Conservation (phyloP, 2,113 vertebrate species). For the Vidua macroura region DNA sequence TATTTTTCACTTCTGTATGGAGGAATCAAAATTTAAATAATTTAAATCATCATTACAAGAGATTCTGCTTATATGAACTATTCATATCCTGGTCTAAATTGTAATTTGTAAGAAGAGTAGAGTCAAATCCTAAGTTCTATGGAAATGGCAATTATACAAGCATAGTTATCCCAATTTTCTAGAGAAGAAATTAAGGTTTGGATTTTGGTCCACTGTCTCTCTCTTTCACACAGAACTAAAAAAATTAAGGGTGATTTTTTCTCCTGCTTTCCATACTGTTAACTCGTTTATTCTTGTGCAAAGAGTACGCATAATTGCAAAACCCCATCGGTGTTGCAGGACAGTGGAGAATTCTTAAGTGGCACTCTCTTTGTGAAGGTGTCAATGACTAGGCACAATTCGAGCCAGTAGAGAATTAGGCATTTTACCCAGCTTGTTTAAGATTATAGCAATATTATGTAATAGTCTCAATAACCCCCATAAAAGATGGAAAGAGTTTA, state of each 20-base stretch:
- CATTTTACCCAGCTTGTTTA: neutral
- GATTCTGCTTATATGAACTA: neutral
- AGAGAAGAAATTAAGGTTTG: neutral
- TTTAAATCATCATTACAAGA: neutral
- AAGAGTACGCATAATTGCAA: neutral
- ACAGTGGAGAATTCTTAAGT: neutral
- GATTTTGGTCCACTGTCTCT: neutral
- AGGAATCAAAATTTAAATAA: neutral
- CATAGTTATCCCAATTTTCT: neutral
- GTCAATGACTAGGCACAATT: neutral
- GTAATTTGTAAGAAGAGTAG: neutral
- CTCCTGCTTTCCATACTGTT: neutral
- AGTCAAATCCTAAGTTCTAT: neutral
- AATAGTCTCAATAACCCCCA: neutral
- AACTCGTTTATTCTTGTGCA: neutral
- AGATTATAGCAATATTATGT: neutral
- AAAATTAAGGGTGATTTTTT: neutral
- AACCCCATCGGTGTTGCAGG: neutral
- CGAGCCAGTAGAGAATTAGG: neutral
- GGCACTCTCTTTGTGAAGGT: neutral
- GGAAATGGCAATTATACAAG: neutral
- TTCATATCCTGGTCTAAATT: neutral
- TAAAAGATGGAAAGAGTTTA: neutral
- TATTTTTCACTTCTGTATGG: neutral
- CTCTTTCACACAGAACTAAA: neutral